phyloP scores from a whole-genome alignment of 2,797 vertebrate genomes.

The Echeneis naucrates region DNA sequence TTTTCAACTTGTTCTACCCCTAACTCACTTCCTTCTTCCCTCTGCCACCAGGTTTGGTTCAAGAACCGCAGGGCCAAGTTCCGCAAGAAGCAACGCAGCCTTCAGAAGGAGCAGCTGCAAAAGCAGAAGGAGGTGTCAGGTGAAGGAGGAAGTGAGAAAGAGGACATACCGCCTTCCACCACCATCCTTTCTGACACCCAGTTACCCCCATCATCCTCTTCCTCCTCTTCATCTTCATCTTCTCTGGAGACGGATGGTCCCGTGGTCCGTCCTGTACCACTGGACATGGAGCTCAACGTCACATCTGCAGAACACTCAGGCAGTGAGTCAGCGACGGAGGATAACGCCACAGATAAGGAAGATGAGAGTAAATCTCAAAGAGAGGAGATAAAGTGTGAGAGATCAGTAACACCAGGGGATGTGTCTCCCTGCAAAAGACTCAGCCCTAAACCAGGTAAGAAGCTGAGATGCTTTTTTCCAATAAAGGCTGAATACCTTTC shows the following conservation, averaged over 20 bases:
- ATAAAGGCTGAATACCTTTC: background rate
- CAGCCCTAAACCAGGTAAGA: slow-evolving; percentile 93
- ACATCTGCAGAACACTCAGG: slow-evolving; percentile 95
- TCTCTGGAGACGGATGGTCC: slow-evolving; percentile 82
- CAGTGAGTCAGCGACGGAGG: slow-evolving; percentile 92
- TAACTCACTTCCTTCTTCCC: background rate
- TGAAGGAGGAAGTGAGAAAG: slow-evolving; percentile 88
- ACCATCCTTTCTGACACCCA: slow-evolving; percentile 84
- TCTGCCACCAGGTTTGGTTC: slow-evolving; percentile 92
- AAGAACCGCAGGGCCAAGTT: slow-evolving; percentile 98
- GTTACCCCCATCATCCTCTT: slow-evolving; percentile 71
- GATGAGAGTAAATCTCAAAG: slow-evolving; percentile 88
- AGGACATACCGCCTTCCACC: slow-evolving; percentile 73
- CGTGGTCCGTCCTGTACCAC: slow-evolving; percentile 68
- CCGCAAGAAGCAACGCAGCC: slow-evolving; percentile 98
- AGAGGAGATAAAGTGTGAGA: slow-evolving; percentile 89
- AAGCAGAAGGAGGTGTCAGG: slow-evolving; percentile 92
- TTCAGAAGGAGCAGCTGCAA: slow-evolving; percentile 98
- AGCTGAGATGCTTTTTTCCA: background rate
- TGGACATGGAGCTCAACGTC: slow-evolving; percentile 91
- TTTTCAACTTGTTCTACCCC: background rate
- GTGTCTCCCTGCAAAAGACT: slow-evolving; percentile 89
- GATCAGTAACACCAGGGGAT: slow-evolving; percentile 86
- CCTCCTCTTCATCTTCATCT: slow-evolving; percentile 86
- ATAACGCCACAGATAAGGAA: slow-evolving; percentile 90